Evolutionary conservation across 2,797 vertebrate species (phyloP).

Genomic region (Enteromius unitaeniatus): DNA sequence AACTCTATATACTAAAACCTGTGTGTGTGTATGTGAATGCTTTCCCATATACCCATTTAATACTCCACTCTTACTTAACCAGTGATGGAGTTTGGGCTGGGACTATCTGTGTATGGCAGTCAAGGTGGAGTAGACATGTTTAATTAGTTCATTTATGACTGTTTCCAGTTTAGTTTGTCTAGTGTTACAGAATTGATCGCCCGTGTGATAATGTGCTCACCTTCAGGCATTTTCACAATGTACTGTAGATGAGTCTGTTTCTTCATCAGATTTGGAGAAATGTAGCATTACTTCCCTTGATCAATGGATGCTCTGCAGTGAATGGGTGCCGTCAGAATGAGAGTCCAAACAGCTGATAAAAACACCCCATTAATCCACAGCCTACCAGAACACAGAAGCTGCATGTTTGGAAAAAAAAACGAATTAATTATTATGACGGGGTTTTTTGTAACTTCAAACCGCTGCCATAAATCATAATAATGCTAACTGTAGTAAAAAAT

Average conservation of each 20-base stretch:
- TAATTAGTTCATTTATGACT: background rate
- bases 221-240: background rate
- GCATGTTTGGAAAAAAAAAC: background rate
- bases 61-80: no score
- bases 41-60: background rate
- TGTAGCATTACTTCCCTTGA: background rate
- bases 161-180: background rate
- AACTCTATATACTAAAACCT: constrained; percentile 72
- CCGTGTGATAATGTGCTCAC: background rate
- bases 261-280: background rate
- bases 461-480: background rate
- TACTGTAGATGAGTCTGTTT: background rate
- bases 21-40: background rate
- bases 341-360: background rate
- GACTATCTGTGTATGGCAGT: no score
- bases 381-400: background rate
- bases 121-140: background rate
- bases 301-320: background rate
- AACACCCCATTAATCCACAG: background rate
- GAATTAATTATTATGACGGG: background rate
- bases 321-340: background rate
- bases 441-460: background rate
- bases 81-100: no score
- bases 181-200: background rate
- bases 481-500: background rate